Conservation (phyloP, 2,113 vertebrate species). For the Agelaius tricolor region DNA sequence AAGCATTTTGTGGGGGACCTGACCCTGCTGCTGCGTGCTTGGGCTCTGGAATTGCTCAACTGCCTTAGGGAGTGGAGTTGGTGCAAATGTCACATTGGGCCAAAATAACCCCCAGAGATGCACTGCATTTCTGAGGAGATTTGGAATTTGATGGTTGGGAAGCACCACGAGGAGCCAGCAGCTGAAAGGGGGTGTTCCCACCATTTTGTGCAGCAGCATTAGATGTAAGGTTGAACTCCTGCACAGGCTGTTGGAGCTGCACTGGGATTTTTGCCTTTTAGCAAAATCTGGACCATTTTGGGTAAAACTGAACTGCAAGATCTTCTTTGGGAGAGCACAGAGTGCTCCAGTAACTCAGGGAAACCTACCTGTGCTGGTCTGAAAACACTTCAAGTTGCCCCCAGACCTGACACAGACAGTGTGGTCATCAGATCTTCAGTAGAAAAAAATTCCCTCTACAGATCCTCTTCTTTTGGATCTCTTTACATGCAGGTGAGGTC, state of each 20-base stretch:
- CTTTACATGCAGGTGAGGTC: neutral
- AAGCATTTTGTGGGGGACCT: neutral
- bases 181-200: neutral
- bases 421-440: neutral
- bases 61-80: neutral
- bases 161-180: neutral
- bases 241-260: neutral
- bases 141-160: neutral
- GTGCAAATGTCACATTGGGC: neutral
- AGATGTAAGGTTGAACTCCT: neutral
- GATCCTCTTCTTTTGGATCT: neutral
- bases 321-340: neutral
- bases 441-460: neutral
- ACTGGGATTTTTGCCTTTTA: neutral
- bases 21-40: neutral
- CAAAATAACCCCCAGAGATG: neutral
- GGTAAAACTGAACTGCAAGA: neutral
- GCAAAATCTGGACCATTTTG: rapidly evolving
- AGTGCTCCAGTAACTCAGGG: neutral
- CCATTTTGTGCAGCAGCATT: neutral
- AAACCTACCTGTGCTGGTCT: neutral
- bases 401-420: neutral
- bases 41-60: neutral
- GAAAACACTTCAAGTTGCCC: neutral
- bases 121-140: neutral